These are phyloP conservation scores for Channa maculata DNA, from an alignment of 2,113 vertebrate genomes.

Conservation along the genomic window DNA sequence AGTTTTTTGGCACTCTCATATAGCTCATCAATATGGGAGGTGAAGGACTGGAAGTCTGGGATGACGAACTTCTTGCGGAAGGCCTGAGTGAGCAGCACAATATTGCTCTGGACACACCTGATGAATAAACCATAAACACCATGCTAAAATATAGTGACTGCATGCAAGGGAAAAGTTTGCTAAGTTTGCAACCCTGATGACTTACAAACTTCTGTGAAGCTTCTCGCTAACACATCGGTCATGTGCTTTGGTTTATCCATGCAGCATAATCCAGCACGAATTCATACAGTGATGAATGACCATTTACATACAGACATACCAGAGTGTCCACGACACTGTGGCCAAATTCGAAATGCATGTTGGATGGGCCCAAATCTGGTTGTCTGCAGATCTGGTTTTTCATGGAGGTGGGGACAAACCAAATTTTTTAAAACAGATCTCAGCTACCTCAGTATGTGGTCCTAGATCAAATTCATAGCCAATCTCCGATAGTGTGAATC, in stretches of 20 bases:
- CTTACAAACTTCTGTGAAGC: slow-evolving; percentile 66
- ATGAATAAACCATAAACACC: slow-evolving; percentile 66
- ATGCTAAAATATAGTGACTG: slow-evolving; percentile 57
- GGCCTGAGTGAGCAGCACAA: slow-evolving; percentile 97
- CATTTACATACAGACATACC: not conserved
- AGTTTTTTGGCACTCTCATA: slow-evolving; percentile 93
- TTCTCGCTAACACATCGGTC: slow-evolving; percentile 35
- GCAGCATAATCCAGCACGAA: slow-evolving; percentile 27
- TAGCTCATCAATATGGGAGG: slow-evolving; percentile 94
- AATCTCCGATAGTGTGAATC: too few species aligned
- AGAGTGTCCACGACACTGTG: too few species aligned
- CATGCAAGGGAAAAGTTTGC: slow-evolving; percentile 68
- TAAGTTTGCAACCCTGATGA: slow-evolving; percentile 43
- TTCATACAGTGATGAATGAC: slow-evolving; percentile 21
- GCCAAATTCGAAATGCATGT: too few species aligned
- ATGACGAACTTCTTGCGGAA: slow-evolving; percentile 99
- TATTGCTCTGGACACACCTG: slow-evolving; percentile 99
- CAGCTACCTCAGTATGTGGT: too few species aligned
- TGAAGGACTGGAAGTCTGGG: slow-evolving; percentile 96
- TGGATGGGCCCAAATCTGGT: too few species aligned
- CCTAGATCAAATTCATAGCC: too few species aligned
- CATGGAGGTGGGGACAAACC: too few species aligned
- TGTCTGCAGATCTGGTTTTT: too few species aligned
- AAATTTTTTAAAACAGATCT: too few species aligned
- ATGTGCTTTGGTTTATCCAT: slow-evolving; percentile 13